Percentiles rank a stretch among this genome's conserved stretches.
Conservation (phyloP, 2,797 vertebrate species). For the Fundulus diaphanus region DNA sequence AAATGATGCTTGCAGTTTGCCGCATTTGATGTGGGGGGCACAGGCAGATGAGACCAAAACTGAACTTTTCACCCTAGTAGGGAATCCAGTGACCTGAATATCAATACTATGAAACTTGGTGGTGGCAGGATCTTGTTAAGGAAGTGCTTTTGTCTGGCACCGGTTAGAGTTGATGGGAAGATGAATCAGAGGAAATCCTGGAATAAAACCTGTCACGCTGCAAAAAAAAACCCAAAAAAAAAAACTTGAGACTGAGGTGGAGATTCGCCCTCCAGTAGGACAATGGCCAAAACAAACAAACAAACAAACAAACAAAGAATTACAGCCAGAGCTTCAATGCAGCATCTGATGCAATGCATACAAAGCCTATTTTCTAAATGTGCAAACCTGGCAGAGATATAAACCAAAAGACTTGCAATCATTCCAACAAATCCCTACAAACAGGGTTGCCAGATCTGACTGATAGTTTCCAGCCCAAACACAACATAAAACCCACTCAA, state of each 20-base stretch:
- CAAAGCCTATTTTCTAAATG: background rate
- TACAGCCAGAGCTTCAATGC: no score
- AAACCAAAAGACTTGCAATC: background rate
- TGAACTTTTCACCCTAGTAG: background rate
- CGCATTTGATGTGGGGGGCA: background rate
- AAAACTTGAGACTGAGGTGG: background rate
- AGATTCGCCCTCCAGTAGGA: background rate
- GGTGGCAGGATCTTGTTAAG: background rate
- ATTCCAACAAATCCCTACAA: background rate
- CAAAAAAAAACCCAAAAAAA: no score
- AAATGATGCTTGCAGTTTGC: background rate
- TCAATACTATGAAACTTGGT: background rate
- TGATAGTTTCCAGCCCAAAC: no score
- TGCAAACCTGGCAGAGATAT: background rate
- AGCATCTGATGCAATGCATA: background rate
- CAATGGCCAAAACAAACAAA: background rate
- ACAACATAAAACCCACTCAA: no score
- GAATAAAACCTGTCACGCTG: background rate
- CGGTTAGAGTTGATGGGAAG: background rate
- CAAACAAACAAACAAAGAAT: no score
- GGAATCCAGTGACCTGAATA: background rate
- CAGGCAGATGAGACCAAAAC: background rate
- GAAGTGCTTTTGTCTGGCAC: background rate
- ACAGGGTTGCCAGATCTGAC: no score
- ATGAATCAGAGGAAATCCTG: background rate